These are phyloP conservation scores for Habrosyne pyritoides DNA, from an alignment of 2,888 invertebrate genomes.

Conservation along the genomic window DNA sequence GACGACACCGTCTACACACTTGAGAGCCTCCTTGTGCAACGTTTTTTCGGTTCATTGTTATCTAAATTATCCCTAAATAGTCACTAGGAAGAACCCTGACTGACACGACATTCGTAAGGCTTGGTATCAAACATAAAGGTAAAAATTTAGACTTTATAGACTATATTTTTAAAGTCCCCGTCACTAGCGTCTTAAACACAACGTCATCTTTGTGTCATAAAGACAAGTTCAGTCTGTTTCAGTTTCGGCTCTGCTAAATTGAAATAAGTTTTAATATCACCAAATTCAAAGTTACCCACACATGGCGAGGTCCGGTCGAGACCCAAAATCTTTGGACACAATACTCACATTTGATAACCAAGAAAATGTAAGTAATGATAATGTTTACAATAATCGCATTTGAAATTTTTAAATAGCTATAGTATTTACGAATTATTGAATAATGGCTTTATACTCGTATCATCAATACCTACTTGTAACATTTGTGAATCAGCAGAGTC, in stretches of 20 bases:
- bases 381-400: not conserved
- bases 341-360: constrained; percentile 65
- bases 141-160: too few relatives aligned
- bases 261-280: too few relatives aligned
- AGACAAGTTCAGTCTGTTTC: not conserved
- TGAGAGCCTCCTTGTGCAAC: too few relatives aligned
- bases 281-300: constrained; percentile 17
- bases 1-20: too few relatives aligned
- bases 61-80: too few relatives aligned
- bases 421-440: too few relatives aligned
- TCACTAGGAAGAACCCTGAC: too few relatives aligned
- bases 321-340: constrained; percentile 56
- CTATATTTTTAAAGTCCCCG: not conserved
- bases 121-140: too few relatives aligned
- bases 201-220: not conserved
- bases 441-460: too few relatives aligned
- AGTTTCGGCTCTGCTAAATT: too few relatives aligned
- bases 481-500: constrained; percentile 39
- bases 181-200: not conserved
- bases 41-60: too few relatives aligned
- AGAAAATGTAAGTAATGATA: constrained; percentile 51
- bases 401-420: not conserved
- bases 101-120: too few relatives aligned
- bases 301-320: constrained; percentile 20
- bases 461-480: not conserved